Conservation (phyloP, 2,113 vertebrate genomes). For the Microtus richardsoni region DNA sequence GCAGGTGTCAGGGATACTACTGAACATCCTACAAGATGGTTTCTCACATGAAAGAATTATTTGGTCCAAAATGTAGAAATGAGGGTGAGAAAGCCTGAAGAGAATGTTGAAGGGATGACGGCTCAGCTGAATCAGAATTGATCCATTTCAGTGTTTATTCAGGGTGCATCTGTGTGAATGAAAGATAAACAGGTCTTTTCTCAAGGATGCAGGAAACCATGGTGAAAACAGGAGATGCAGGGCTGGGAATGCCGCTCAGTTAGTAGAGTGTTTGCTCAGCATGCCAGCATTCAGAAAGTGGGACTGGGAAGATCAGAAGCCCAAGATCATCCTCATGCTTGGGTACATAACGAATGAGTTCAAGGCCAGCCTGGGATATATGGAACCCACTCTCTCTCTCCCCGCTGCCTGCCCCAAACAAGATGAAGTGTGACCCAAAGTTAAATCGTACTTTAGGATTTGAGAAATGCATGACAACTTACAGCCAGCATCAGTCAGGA, state of each 20-base stretch:
- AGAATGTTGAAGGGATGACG: neutral
- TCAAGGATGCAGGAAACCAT: neutral
- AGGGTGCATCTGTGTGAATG: neutral
- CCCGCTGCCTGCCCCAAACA: neutral
- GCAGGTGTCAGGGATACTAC: neutral
- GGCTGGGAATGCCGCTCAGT: no score
- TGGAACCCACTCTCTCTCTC: no score
- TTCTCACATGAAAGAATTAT: neutral
- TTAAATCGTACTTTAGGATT: neutral
- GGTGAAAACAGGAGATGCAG: neutral
- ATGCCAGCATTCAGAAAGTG: neutral
- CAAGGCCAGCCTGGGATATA: neutral
- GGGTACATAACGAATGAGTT: neutral
- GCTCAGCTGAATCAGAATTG: neutral
- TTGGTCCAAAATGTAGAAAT: neutral
- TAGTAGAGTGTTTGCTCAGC: neutral
- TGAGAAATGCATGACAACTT: neutral
- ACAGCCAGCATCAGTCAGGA: neutral
- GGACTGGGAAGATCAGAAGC: neutral
- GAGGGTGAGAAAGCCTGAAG: neutral
- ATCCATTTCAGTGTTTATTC: neutral
- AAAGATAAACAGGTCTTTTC: conserved; percentile 29
- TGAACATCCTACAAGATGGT: neutral
- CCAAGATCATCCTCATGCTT: neutral
- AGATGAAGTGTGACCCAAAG: neutral